Percentiles rank a stretch among this genome's conserved stretches.
Evolutionary conservation across 1,140 invertebrate species (phyloP).

Genomic region (Rhagoletis pomonella): DNA sequence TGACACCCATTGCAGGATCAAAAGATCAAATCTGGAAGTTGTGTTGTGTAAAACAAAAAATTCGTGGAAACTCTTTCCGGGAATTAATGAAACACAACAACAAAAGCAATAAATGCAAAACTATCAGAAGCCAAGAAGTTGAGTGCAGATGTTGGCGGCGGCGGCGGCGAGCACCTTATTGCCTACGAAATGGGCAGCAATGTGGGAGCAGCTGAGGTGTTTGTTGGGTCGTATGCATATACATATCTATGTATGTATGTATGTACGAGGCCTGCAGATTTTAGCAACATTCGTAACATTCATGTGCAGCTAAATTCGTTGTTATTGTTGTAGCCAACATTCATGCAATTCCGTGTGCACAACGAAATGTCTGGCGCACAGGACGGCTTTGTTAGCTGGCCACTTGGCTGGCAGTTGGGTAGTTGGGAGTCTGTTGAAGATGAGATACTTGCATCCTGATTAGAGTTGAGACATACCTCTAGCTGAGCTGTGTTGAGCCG

Average conservation of each 20-base stretch:
- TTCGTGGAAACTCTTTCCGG: slow-evolving; percentile 5
- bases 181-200: background rate
- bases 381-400: slow-evolving; percentile 69
- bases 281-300: background rate
- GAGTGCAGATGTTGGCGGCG: background rate
- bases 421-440: slow-evolving; percentile 68
- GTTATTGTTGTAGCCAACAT: slow-evolving; percentile 26
- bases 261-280: background rate
- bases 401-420: slow-evolving; percentile 66
- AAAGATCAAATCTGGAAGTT: slow-evolving; percentile 52
- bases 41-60: slow-evolving; percentile 45
- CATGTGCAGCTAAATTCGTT: background rate
- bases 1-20: slow-evolving; percentile 47
- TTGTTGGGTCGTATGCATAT: background rate
- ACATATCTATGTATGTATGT: background rate
- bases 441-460: slow-evolving; percentile 73
- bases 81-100: slow-evolving; percentile 32
- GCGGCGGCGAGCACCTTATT: background rate
- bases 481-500: no score
- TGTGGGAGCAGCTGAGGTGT: background rate
- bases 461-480: slow-evolving; percentile 56
- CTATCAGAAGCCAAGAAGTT: background rate
- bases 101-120: background rate
- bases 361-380: slow-evolving; percentile 48
- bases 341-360: slow-evolving; percentile 3